Conservation (phyloP, 1,140 invertebrate species). For the Drosophila sechellia region DNA sequence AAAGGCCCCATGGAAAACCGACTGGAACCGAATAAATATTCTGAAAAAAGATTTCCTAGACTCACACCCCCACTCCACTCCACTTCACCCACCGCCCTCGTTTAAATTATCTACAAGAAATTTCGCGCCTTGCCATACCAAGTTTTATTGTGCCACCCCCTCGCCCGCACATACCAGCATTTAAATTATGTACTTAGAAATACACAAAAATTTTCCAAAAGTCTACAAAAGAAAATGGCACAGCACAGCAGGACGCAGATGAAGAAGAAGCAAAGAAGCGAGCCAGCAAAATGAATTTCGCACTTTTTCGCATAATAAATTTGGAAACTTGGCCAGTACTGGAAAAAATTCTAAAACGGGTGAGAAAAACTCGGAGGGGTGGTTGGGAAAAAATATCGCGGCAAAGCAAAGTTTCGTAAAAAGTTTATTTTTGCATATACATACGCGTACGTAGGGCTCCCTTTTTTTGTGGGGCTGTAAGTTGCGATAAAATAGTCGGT, state of each 20-base stretch:
- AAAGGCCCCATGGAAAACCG: slow-evolving; percentile 42
- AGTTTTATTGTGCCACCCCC: slow-evolving; percentile 73
- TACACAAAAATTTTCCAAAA: slow-evolving; percentile 78
- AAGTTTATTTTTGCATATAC: slow-evolving; percentile 82
- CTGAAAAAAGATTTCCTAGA: slow-evolving; percentile 44
- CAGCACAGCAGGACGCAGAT: slow-evolving; percentile 62
- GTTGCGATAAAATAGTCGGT: slow-evolving; percentile 36
- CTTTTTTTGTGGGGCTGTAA: no score
- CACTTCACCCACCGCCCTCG: slow-evolving; percentile 9
- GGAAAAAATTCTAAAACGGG: slow-evolving; percentile 47
- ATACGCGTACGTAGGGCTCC: slow-evolving; percentile 9
- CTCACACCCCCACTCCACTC: neutral
- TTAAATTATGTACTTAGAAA: slow-evolving; percentile 84
- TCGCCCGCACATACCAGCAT: slow-evolving; percentile 56
- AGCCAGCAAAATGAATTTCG: slow-evolving; percentile 84
- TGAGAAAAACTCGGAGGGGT: slow-evolving; percentile 22
- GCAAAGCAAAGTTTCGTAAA: slow-evolving; percentile 72
- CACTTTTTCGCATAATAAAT: slow-evolving; percentile 85
- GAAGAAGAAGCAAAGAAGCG: slow-evolving; percentile 39
- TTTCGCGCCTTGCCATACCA: slow-evolving; percentile 76
- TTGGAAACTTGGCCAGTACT: slow-evolving; percentile 74
- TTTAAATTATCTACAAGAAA: slow-evolving; percentile 80
- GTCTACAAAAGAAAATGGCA: slow-evolving; percentile 80
- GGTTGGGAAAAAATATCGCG: slow-evolving; percentile 21
- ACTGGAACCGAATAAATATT: slow-evolving; percentile 56